A percentile compares a stretch with the other conserved stretches of the same genome.
Conservation (phyloP, 2,797 vertebrate genomes). For the Micromesistius poutassou region DNA sequence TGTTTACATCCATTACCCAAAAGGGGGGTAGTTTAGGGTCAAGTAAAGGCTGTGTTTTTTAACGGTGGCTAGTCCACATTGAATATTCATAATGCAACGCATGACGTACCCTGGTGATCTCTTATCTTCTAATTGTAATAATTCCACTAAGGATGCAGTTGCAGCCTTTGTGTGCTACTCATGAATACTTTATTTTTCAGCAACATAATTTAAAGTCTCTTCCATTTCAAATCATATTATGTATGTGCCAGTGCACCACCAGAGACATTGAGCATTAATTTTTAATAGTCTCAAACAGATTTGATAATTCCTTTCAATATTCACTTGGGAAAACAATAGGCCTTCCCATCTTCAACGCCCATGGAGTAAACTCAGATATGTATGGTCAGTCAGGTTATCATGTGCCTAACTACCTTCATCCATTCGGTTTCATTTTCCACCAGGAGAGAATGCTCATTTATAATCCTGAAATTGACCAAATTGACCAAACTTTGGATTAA, state of each 20-base stretch:
- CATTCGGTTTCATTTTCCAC: background rate
- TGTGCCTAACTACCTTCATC: background rate
- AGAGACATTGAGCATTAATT: background rate
- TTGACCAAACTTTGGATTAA: background rate
- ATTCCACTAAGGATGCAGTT: background rate
- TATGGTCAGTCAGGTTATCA: background rate
- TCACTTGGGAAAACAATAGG: background rate
- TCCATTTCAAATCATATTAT: background rate
- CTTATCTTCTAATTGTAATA: background rate
- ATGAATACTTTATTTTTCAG: conserved; percentile 1
- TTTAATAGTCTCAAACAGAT: background rate
- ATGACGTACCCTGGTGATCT: background rate
- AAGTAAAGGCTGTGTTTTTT: no score
- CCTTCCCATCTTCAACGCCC: background rate
- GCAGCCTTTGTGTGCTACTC: background rate
- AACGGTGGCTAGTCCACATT: background rate
- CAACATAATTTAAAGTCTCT: background rate
- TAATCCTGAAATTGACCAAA: background rate
- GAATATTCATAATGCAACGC: background rate
- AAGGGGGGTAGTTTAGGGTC: no score
- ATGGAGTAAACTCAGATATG: background rate
- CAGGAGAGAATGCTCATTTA: background rate
- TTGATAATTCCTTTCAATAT: background rate
- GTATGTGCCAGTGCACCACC: background rate
- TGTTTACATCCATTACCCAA: no score